Evolutionary conservation across 2,888 invertebrate genomes (phyloP).

Genomic region (Heteromurus nitidus): DNA sequence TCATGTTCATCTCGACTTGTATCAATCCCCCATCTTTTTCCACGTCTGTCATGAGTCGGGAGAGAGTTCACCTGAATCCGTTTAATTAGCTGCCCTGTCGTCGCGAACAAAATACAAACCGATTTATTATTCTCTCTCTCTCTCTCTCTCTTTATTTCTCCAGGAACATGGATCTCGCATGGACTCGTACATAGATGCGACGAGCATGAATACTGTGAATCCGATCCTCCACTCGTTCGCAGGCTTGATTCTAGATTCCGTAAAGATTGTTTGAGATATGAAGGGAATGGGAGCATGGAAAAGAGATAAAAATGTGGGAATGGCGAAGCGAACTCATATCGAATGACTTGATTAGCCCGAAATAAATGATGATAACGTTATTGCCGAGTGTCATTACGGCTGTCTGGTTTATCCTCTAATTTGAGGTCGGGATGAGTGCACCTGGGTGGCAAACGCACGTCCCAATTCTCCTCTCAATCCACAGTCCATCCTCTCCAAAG

Average conservation of each 20-base stretch:
- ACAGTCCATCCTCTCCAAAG: neutral
- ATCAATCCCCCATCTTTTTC: no score
- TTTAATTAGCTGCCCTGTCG: no score
- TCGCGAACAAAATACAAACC: no score
- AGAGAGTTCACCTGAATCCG: no score
- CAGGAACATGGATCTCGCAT: no score
- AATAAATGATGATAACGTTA: slow-evolving; percentile 31
- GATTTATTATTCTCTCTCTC: no score
- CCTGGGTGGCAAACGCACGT: slow-evolving; percentile 37
- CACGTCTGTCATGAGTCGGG: no score
- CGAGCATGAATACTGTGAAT: no score
- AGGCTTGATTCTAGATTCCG: neutral
- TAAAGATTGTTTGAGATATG: neutral
- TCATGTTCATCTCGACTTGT: no score
- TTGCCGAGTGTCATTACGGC: neutral
- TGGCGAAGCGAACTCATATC: neutral
- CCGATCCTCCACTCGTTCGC: no score
- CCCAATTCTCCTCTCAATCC: neutral
- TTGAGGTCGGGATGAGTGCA: slow-evolving; percentile 8
- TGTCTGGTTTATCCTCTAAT: slow-evolving; percentile 12
- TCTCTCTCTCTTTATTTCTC: neutral
- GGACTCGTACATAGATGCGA: no score
- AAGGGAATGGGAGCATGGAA: neutral
- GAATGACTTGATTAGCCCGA: slow-evolving; percentile 49
- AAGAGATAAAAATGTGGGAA: neutral